These are phyloP conservation scores for Anastrepha ludens DNA, from an alignment of 1,140 invertebrate species.

Conservation along the genomic window DNA sequence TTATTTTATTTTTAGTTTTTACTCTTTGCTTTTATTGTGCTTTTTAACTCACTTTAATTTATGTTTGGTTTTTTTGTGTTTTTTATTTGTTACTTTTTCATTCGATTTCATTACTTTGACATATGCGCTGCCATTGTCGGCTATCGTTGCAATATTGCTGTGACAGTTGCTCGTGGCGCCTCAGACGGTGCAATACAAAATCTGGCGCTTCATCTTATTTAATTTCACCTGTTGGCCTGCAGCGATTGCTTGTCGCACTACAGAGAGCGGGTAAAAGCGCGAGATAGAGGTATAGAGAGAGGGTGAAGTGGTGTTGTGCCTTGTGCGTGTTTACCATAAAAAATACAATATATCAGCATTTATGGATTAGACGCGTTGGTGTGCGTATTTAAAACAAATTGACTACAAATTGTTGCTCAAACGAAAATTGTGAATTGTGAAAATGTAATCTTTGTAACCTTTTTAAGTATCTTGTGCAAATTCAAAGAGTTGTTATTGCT, in stretches of 20 bases:
- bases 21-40: neutral
- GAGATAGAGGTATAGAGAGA: neutral
- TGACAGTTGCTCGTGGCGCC: slow-evolving; percentile 46
- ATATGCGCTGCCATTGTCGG: slow-evolving; percentile 16
- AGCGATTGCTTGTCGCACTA: neutral
- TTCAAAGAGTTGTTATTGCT: too few relatives aligned
- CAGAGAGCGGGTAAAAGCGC: neutral
- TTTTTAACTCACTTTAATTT: neutral
- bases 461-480: too few relatives aligned
- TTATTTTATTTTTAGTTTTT: neutral
- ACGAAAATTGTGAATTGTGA: neutral
- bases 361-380: neutral
- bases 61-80: neutral
- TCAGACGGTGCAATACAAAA: slow-evolving; percentile 43
- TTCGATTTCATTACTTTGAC: slow-evolving; percentile 33
- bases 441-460: neutral
- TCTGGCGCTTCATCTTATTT: neutral
- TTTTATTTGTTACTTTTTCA: slow-evolving; percentile 5
- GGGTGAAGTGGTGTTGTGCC: neutral
- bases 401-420: neutral
- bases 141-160: neutral
- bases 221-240: neutral
- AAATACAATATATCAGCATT: neutral
- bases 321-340: neutral
- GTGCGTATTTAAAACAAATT: neutral